Evolutionary conservation across 2,888 invertebrate genomes (phyloP), one percentile per base, ranked within the genome.

Genomic region (Leptopilina drosophilae): DNA sequence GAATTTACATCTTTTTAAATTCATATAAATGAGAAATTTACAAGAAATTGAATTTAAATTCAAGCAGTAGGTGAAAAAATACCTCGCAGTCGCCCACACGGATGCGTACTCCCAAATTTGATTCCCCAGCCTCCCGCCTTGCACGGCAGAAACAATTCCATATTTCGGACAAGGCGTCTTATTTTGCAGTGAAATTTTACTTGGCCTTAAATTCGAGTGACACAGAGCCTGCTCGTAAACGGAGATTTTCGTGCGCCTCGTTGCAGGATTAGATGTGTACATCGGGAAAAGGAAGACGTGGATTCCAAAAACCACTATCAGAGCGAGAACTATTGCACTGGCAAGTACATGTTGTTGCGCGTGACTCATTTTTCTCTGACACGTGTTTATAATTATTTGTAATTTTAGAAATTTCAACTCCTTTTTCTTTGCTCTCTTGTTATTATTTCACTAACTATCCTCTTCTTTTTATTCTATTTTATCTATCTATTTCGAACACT

Each of bases 231-330:
- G 93, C 86, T 94, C 94, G 85, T 94, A 93, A 76, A 93, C 92
- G 78, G 92, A 92, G 82, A 93, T 92, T 76, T 93, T 93, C 80
- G 92, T 92, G 69, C 86, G 87, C 53, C 89, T 87, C 64, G 87
- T 87, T 76, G 92, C 90, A 77, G 91, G 89, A 75, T 90, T 91
- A 82, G 92, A 92, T 81, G 91, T 91, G 90, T 94, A 94, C 89
- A 94, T 91, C 77, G 94, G 94, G 89, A 94, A 94, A 78, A 94
- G 91, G 91, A 94, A 94, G 85, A 94, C 92, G 90, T 94, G 94
- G 87, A 94, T 93, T 87, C 93, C 93, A 82, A 93, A 92, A 86
- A 94, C 93, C 85, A 94, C 93, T 89, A 93, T 93, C 87, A 94
- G 90, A 80, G 94, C 94, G 84, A 94, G 92, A 83, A 94, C 92